Percentiles rank a stretch among this genome's conserved stretches.
Conservation (phyloP, 2,888 invertebrate species). For the Arge pagana region DNA sequence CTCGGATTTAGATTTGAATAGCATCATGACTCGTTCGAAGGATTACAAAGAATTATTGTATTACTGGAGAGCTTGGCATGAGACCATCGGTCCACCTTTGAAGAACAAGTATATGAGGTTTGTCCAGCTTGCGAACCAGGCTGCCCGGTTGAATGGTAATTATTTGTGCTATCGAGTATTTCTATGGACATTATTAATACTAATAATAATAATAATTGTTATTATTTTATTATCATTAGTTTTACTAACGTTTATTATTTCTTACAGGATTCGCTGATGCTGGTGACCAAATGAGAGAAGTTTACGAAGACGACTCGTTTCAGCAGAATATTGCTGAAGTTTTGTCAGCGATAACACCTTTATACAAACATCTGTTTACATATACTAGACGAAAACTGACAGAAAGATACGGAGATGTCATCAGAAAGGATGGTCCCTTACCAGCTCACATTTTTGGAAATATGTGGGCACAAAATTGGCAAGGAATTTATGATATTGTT, state of each 20-base stretch:
- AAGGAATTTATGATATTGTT: slow-evolving; percentile 73
- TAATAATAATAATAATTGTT: slow-evolving; percentile 6
- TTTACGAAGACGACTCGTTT: slow-evolving; percentile 74
- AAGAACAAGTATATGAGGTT: slow-evolving; percentile 79
- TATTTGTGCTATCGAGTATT: too few species aligned
- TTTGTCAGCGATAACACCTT: slow-evolving; percentile 61
- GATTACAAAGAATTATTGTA: slow-evolving; percentile 76
- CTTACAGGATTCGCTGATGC: slow-evolving; percentile 75
- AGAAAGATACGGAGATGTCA: slow-evolving; percentile 66
- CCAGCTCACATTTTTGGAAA: slow-evolving; percentile 86
- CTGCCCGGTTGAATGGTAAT: slow-evolving; percentile 73
- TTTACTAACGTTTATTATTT: slow-evolving; percentile 11
- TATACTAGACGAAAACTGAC: slow-evolving; percentile 75
- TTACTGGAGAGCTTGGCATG: slow-evolving; percentile 82
- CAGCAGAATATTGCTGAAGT: slow-evolving; percentile 63
- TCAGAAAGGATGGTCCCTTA: slow-evolving; percentile 74
- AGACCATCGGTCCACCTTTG: slow-evolving; percentile 77
- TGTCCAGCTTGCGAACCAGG: slow-evolving; percentile 78
- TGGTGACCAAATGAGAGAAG: slow-evolving; percentile 78
- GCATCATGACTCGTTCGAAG: slow-evolving; percentile 71
- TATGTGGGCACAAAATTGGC: slow-evolving; percentile 87
- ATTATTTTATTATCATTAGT: neutral
- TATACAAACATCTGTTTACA: slow-evolving; percentile 83
- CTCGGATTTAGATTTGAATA: slow-evolving; percentile 55
- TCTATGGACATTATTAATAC: slow-evolving; percentile 1